phyloP scores from a whole-genome alignment of 2,113 vertebrate species.

The Nyctibius bracteatus region DNA sequence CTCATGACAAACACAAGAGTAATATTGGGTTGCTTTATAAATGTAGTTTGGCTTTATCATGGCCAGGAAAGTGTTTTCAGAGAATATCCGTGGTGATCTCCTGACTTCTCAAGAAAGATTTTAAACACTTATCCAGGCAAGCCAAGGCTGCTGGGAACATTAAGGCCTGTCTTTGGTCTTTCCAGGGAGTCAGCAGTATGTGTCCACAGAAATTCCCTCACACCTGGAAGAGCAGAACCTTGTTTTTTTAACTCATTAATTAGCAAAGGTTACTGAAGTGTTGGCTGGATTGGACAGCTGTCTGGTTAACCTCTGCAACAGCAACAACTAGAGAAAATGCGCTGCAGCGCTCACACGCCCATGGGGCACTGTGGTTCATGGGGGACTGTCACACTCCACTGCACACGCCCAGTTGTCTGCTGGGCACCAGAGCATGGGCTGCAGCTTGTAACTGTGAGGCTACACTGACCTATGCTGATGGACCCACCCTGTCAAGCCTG shows the following conservation, averaged over 20 bases:
- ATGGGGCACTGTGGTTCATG: too few species aligned
- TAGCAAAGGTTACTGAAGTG: background rate
- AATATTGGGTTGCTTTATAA: background rate
- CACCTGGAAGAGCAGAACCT: background rate
- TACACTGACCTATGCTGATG: too few species aligned
- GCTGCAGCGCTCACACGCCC: fast-evolving
- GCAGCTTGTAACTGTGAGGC: background rate
- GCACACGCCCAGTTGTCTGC: background rate
- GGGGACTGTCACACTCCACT: background rate
- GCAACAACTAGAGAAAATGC: background rate
- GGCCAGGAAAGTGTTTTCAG: background rate
- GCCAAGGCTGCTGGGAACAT: background rate
- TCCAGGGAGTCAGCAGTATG: background rate
- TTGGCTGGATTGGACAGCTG: background rate
- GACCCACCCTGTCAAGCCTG: background rate
- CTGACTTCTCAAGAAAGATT: background rate
- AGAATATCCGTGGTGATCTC: background rate
- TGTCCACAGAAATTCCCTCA: background rate
- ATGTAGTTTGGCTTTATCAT: background rate
- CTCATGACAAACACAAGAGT: background rate
- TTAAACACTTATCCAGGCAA: background rate
- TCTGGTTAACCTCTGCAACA: background rate
- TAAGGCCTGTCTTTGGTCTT: background rate
- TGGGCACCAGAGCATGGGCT: background rate
- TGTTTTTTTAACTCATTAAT: background rate